Evolutionary conservation across 2,797 vertebrate genomes (phyloP), one percentile per base, ranked within the genome.

Genomic region (Melanitta fusca): DNA sequence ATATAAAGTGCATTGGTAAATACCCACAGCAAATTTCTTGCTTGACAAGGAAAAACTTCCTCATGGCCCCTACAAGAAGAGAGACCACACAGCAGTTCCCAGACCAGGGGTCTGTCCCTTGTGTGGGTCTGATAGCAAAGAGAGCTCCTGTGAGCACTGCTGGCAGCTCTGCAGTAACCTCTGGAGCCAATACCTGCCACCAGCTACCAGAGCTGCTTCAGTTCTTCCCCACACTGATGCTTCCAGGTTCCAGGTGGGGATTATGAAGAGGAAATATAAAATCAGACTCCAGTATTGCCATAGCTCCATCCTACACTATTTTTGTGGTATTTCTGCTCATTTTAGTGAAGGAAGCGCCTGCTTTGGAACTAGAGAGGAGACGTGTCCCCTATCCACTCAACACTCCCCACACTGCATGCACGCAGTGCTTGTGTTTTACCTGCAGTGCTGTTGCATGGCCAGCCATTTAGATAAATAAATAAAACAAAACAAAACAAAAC

Each of bases 41-140:
- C 28, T 82, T 56, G 61, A 71, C 3, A 13, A 39, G 21, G 25
- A 57, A 85, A 73, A 7, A 49, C 47, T 24, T 19, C 39, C 5
- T 24, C 32, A 36, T 43, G 13, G 8, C 4, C 53, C 51, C 0
- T 0, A n/a, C 8, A 60, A 64, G 57, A 78, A 66, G 51, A 58
- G 24, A 89, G 27, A 28, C 20, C 47, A 24, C 11, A 36, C 24
- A 60, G 54, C 10, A 7, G 45, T 60, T 68, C 27, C 27, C 15
- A 71, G 45, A 71, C 6, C 20, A 64, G 27, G 30, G 43, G 3
- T 36, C 10, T 72, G 80, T 20, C 30, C 4, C n/a, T 27, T 60
- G 32, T 71, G 24, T 32, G n/a, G 7, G 2, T 39, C 49, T 81
- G 14, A 24, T 24, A 25, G 47, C n/a, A 43, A 88, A 18, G 3